These are phyloP conservation scores for Dromaius novaehollandiae DNA, from an alignment of 2,113 vertebrate genomes.

Conservation along the genomic window DNA sequence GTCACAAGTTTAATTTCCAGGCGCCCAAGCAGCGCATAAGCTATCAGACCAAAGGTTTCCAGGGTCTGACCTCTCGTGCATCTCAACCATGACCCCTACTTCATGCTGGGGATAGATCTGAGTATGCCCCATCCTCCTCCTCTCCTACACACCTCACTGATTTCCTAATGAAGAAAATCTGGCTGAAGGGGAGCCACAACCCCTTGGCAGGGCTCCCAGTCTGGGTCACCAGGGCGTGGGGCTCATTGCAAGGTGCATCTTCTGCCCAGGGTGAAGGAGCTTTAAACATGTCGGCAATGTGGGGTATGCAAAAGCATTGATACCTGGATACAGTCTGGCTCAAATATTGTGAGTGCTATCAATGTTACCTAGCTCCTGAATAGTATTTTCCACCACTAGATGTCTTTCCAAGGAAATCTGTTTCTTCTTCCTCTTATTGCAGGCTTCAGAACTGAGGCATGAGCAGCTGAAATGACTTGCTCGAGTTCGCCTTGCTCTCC, in stretches of 20 bases:
- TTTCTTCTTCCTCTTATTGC: neutral
- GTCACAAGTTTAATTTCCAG: neutral
- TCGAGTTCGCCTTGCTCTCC: neutral
- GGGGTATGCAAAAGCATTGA: neutral
- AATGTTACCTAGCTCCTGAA: fast-evolving
- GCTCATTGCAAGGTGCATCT: neutral
- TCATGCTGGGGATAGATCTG: neutral
- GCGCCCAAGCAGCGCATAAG: neutral
- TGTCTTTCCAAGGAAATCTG: neutral
- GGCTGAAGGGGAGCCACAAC: neutral
- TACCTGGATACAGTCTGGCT: neutral
- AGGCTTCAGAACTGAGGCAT: neutral
- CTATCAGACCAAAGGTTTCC: neutral
- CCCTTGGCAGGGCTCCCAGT: fast-evolving
- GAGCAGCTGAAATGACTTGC: neutral
- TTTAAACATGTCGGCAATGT: neutral
- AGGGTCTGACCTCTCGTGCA: neutral
- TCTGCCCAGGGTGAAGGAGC: neutral
- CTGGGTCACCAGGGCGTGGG: neutral
- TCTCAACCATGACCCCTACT: neutral
- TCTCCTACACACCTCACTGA: fast-evolving
- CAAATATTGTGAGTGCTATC: neutral
- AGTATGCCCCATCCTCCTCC: neutral
- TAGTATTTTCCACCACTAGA: neutral
- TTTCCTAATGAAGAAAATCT: neutral